phyloP scores from a whole-genome alignment of 2,888 invertebrate species.

The Drymonia ruficornis region DNA sequence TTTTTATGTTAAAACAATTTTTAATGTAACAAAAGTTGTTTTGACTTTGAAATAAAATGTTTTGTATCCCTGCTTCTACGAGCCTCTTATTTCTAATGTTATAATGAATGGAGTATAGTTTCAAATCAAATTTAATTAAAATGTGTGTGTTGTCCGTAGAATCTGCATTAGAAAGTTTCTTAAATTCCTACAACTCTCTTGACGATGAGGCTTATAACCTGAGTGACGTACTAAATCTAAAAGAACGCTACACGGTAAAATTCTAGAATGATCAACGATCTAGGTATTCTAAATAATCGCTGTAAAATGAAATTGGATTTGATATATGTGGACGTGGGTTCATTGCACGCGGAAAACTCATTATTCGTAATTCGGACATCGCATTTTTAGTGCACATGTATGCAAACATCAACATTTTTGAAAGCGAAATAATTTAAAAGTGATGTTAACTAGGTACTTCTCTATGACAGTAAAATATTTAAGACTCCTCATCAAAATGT shows the following conservation, averaged over 20 bases:
- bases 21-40: no score
- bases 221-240: neutral
- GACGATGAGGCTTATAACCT: neutral
- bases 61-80: no score
- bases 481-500: no score
- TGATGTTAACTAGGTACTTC: no score
- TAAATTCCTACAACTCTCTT: neutral
- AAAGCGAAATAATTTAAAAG: neutral
- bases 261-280: slow-evolving; percentile 2
- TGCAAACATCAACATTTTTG: slow-evolving; percentile 1
- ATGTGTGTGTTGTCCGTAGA: no score
- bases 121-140: no score
- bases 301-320: slow-evolving; percentile 1
- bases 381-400: neutral
- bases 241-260: neutral
- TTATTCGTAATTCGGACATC: slow-evolving; percentile 5
- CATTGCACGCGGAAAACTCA: neutral
- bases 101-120: no score
- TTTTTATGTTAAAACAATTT: no score
- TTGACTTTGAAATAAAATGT: no score
- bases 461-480: no score
- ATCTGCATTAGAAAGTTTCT: no score
- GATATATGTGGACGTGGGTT: neutral
- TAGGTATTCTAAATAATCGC: neutral
- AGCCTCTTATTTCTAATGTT: no score